These are phyloP conservation scores for Zootoca vivipara DNA, from an alignment of 2,113 vertebrate genomes.

Conservation along the genomic window DNA sequence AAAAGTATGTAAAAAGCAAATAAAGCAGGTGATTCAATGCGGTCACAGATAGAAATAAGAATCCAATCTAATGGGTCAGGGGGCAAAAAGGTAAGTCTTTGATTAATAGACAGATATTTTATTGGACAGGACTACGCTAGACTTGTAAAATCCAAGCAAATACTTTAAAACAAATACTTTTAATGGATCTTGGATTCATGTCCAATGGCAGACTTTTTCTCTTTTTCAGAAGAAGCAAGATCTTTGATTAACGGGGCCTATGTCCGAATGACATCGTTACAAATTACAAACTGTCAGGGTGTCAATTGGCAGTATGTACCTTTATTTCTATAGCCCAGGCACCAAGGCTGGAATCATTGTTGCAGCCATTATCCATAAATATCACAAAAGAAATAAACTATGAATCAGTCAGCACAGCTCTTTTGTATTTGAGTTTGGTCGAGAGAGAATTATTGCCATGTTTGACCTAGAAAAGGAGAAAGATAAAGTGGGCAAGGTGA, in stretches of 20 bases:
- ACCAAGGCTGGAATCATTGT: neutral
- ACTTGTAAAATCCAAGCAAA: neutral
- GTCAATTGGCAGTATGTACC: neutral
- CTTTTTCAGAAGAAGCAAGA: neutral
- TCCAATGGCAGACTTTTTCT: neutral
- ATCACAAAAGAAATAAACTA: slow-evolving; percentile 9
- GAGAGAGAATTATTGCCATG: slow-evolving; percentile 17
- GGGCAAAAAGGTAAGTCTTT: too few relatives aligned
- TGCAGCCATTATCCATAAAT: neutral
- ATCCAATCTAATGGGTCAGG: too few relatives aligned
- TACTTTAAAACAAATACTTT: neutral
- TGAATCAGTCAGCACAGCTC: neutral
- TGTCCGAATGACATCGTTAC: slow-evolving; percentile 34
- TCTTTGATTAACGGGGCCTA: neutral
- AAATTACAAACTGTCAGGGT: slow-evolving; percentile 35
- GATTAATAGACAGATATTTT: neutral
- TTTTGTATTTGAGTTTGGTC: neutral
- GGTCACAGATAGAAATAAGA: too few relatives aligned
- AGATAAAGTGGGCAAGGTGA: slow-evolving; percentile 13
- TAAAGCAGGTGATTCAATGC: too few relatives aligned
- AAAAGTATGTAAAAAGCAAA: too few relatives aligned
- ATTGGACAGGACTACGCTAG: neutral
- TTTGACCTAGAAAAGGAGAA: slow-evolving; percentile 21
- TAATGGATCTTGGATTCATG: neutral
- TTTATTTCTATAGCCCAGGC: neutral